Evolutionary conservation across 2,888 invertebrate species (phyloP), one percentile per base, ranked within the genome.

Genomic region (Tenodera sinensis): DNA sequence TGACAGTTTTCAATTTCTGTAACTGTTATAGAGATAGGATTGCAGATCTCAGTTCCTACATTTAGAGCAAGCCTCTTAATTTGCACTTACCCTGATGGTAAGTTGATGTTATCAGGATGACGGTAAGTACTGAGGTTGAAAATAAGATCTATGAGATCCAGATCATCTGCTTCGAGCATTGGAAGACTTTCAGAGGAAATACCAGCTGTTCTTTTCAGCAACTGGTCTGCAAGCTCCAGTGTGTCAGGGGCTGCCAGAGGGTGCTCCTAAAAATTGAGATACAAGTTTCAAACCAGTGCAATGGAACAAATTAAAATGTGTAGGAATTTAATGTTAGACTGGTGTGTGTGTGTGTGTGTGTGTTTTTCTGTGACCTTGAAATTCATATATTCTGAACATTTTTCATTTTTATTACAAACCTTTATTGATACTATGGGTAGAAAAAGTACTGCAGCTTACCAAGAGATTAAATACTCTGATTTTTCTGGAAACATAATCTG

Each of bases 61-160:
- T 12, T 42, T 42, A 42, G 9, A 12, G 12, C 6, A 42, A 6
- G 12, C 12, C 42, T 20, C 54, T 54, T 54, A 54, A 54, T 34
- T 42, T 71, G 54, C 1, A 20, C 94, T 93, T 94, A 98, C 94
- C 97, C 98, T 25, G 95, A 93, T 0, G 99, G 99, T 90, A 99
- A 94, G 7, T 96, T 96, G 91, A 98, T 98, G 92, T 98, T 98
- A 91, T 98, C 98, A 0, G 98, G 98, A 92, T 98, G 97, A 92
- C 97, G 97, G 93, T 99, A 99, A 91, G 97, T 96, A 92, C 97
- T 97, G 92, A 98, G 95, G 93, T 97, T 97, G 93, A 99, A 97
- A 91, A 99, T 95, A 90, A 98, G 96, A 92, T 98, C 98, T 15
- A 98, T 96, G 28, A 99, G 95, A 92, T 98, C 98, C 89, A 96